A percentile compares a stretch with the other conserved stretches of the same genome.
Evolutionary conservation across 2,888 invertebrate species (phyloP).

Genomic region (Eulithis prunata): DNA sequence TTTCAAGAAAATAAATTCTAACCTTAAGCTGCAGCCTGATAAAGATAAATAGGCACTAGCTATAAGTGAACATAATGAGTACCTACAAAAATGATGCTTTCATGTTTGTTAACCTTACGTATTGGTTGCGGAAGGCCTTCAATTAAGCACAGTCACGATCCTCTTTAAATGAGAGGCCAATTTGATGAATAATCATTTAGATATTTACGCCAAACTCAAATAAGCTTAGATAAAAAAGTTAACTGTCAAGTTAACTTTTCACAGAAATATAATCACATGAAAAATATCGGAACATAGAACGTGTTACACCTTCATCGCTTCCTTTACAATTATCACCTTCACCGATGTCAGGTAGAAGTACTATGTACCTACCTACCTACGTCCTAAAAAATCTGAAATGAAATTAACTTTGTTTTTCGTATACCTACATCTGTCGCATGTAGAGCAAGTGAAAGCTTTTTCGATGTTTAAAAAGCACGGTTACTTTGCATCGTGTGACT

Average conservation of each 20-base stretch:
- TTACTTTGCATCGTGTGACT: too few species aligned
- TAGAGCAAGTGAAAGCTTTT: constrained; percentile 14
- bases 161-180: constrained; percentile 32
- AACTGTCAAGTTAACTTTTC: too few species aligned
- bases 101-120: constrained; percentile 2
- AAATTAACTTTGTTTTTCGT: too few species aligned
- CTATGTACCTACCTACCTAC: neutral
- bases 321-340: neutral
- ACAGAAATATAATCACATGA: neutral
- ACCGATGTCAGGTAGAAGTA: neutral
- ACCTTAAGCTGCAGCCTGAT: too few species aligned
- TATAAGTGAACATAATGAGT: neutral
- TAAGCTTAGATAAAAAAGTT: too few species aligned
- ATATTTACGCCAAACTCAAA: neutral
- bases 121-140: constrained; percentile 40
- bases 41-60: neutral
- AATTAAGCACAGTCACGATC: constrained; percentile 35
- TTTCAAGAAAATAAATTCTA: neutral
- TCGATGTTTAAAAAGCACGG: neutral
- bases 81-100: neutral
- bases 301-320: too few species aligned
- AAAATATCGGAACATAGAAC: constrained; percentile 4
- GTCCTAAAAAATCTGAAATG: neutral
- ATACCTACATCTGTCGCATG: neutral
- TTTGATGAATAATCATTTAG: constrained; percentile 12